phyloP scores from a whole-genome alignment of 2,888 invertebrate genomes.

The Eueremaeus valkanovi region DNA sequence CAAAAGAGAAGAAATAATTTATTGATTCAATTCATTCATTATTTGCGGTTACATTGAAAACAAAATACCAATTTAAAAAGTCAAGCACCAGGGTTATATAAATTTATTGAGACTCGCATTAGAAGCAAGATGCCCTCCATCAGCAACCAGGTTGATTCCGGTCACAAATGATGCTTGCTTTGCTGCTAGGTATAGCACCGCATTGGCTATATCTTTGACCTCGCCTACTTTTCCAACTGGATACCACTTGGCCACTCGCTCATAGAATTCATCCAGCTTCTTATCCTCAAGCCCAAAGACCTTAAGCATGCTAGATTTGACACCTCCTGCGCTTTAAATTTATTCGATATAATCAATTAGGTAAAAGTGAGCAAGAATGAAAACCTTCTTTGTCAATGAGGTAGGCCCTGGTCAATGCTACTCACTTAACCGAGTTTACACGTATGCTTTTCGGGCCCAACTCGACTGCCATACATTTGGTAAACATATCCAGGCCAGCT shows the following conservation, averaged over 20 bases:
- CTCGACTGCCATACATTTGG: not conserved
- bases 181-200: constrained; percentile 88
- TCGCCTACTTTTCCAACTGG: not conserved
- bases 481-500: not conserved
- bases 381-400: no score
- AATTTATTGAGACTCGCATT: no score
- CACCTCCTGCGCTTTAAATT: not conserved
- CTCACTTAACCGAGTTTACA: not conserved
- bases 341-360: not conserved
- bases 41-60: no score
- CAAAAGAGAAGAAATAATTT: no score
- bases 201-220: constrained; percentile 81
- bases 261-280: not conserved
- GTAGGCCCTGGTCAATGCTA: no score
- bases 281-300: not conserved
- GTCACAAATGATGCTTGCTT: constrained; percentile 81
- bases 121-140: constrained; percentile 65
- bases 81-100: no score
- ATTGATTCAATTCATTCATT: no score
- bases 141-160: constrained; percentile 80
- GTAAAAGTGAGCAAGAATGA: not conserved
- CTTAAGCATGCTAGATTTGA: not conserved
- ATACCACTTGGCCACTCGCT: not conserved
- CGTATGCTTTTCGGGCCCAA: not conserved
- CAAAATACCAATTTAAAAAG: no score